Percentiles rank a stretch among this genome's conserved stretches.
These are phyloP conservation scores for Folsomia candida DNA, from an alignment of 2,888 invertebrate species.

Conservation along the genomic window DNA sequence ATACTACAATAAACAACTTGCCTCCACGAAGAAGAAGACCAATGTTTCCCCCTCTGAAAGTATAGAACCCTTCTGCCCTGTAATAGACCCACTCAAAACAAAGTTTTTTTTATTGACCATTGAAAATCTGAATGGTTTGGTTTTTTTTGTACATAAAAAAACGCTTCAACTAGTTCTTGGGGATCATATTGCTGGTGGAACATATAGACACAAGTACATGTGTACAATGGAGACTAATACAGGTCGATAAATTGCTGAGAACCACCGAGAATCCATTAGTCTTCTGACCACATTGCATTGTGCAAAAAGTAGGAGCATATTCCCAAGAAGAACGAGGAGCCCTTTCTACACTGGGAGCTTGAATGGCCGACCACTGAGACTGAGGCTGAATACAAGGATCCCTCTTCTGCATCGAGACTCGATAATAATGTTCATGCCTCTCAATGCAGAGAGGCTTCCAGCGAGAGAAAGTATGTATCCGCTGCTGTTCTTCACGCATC, in stretches of 20 bases:
- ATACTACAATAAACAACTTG: too few relatives aligned
- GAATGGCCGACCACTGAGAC: not conserved
- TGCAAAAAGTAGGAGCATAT: not conserved
- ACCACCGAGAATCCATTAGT: not conserved
- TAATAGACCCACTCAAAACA: not conserved
- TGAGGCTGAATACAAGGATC: not conserved
- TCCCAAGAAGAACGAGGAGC: not conserved
- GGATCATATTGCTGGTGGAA: not conserved
- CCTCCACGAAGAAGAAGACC: too few relatives aligned
- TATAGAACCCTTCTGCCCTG: not conserved
- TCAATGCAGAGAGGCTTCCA: too few relatives aligned
- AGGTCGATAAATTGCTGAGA: conserved; percentile 2
- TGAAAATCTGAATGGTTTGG: not conserved
- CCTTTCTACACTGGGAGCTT: too few relatives aligned
- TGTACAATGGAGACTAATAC: too few relatives aligned
- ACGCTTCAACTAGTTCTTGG: not conserved
- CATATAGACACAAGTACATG: too few relatives aligned
- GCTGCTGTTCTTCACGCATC: not conserved
- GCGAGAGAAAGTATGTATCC: not conserved
- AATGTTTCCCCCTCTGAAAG: not conserved
- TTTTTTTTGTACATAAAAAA: not conserved
- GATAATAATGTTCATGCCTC: too few relatives aligned
- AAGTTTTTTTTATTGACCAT: not conserved
- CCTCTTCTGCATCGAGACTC: not conserved
- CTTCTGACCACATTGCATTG: too few relatives aligned